These are phyloP conservation scores for Dipodomys ordii DNA, from an alignment of 2,113 vertebrate genomes.

Conservation along the genomic window DNA sequence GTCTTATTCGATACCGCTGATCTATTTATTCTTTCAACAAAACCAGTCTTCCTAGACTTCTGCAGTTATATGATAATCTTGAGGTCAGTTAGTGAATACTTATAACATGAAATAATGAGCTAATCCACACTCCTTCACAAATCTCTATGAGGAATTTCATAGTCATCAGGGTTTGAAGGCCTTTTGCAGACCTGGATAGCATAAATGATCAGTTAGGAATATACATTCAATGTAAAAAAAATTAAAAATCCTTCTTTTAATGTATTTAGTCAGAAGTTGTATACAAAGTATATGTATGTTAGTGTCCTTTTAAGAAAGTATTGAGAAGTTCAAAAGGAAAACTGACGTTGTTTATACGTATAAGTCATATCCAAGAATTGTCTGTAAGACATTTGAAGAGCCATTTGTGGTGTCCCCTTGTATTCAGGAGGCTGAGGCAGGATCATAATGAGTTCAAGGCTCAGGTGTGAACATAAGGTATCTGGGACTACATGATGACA, in stretches of 20 bases:
- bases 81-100: neutral
- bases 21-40: neutral
- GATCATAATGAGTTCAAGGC: no score
- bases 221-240: neutral
- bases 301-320: neutral
- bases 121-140: neutral
- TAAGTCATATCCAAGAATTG: no score
- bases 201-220: conserved; percentile 8
- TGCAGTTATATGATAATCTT: neutral
- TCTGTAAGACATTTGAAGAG: neutral
- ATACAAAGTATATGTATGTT: neutral
- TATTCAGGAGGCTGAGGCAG: no score
- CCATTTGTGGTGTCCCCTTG: no score
- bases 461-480: no score
- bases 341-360: neutral
- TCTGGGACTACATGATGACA: no score
- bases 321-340: neutral
- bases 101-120: neutral
- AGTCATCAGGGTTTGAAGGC: neutral
- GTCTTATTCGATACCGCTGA: neutral
- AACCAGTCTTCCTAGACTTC: neutral
- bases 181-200: neutral
- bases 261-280: neutral
- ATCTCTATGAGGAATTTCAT: neutral
- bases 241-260: neutral